Evolutionary conservation across 2,888 invertebrate genomes (phyloP), one percentile per base, ranked within the genome.

Genomic region (Linnaemya vulpina): DNA sequence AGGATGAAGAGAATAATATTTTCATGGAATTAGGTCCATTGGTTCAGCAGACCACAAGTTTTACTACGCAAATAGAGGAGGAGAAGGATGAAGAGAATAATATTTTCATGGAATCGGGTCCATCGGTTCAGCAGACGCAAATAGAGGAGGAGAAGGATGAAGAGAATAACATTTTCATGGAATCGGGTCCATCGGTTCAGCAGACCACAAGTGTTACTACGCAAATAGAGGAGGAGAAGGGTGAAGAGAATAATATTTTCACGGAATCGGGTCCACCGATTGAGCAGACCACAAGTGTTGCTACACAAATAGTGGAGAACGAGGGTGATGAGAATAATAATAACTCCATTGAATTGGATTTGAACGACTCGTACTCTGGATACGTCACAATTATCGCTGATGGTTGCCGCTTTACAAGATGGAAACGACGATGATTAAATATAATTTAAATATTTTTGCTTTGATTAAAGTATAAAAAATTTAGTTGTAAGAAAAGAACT

Each of bases 341-440:
- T 1, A 4, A 11, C n/a, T 20, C 17, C 7, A 1, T 13, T 7
- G 71, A 71, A 2, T 11, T 79, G 4, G 79, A 79, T 38, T 73
- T 73, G 7, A 79, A 73, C 58, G 65, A 65, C 40, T 70, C 77
- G 0, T 70, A 38, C 8, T 51, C 51, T 8, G 63, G 22, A 63
- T 46, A 53, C 17, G 1, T 22, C 20, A 0, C 46, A 79, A 22
- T 9, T 63, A 15, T 63, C 63, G 0, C 4, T 65, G 2, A 46
- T 79, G 65, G 35, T 79, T 62, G 53, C 43, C 5, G 71, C 71
- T 13, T 55, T 79, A 7, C 55, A 65, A 15, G 71, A 79, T 0
- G 62, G 46, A 1, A 35, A 55, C 11, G 30, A 58, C 3, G 22
- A 74, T 10, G 10, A 46, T 5, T 4, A 30, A 30, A 30, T 3